phyloP scores from a whole-genome alignment of 2,888 invertebrate species.

The Parascotia fuliginaria region DNA sequence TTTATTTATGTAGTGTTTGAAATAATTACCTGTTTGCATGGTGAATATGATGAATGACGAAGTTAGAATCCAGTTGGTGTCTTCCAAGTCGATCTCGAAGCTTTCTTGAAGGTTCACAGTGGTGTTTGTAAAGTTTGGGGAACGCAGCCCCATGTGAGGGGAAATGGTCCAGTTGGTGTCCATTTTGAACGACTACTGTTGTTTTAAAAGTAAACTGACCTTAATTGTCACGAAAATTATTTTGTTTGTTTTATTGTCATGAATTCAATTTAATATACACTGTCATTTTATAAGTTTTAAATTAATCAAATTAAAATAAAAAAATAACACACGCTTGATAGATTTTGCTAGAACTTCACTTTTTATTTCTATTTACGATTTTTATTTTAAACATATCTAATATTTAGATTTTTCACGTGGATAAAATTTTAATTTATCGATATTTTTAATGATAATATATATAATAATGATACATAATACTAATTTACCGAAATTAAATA shows the following conservation, averaged over 20 bases:
- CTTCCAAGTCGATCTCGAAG: constrained; percentile 90
- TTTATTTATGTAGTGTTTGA: too few relatives aligned
- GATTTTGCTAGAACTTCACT: too few relatives aligned
- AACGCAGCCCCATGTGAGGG: constrained; percentile 60
- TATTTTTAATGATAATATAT: too few relatives aligned
- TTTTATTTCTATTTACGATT: too few relatives aligned
- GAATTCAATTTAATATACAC: too few relatives aligned
- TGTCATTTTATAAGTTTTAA: too few relatives aligned
- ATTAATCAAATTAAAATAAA: too few relatives aligned
- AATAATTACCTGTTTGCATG: constrained; percentile 92
- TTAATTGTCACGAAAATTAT: constrained; percentile 2
- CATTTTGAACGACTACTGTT: constrained; percentile 49
- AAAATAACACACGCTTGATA: too few relatives aligned
- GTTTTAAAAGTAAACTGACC: not conserved
- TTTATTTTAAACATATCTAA: too few relatives aligned
- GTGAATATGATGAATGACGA: constrained; percentile 88
- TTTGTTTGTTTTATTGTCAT: constrained; percentile 3
- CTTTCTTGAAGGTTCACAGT: constrained; percentile 85
- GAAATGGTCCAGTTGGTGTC: constrained; percentile 63
- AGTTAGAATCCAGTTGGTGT: constrained; percentile 95
- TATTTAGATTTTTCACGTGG: too few relatives aligned
- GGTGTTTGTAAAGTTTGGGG: constrained; percentile 72
- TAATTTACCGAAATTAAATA: not conserved
- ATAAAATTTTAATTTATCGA: too few relatives aligned
- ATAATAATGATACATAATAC: too few relatives aligned